These are phyloP conservation scores for Macrostomum lignano DNA, from an alignment of 1,140 invertebrate species.

Conservation along the genomic window DNA sequence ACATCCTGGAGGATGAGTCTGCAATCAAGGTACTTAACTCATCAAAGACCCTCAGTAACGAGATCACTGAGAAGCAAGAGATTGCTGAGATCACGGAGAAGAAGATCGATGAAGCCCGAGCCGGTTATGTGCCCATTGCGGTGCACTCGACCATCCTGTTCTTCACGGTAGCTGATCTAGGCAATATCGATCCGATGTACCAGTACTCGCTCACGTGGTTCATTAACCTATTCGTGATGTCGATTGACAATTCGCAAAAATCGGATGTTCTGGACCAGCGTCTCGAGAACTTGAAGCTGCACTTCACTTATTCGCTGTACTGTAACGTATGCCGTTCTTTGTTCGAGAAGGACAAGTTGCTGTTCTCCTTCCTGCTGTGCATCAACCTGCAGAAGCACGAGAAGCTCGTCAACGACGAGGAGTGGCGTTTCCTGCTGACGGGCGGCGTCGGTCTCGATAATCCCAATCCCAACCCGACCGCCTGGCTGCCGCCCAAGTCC, in stretches of 20 bases:
- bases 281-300: constrained; percentile 40
- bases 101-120: constrained; percentile 32
- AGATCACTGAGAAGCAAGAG: constrained; percentile 35
- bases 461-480: constrained; percentile 36
- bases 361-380: constrained; percentile 57
- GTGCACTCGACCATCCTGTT: constrained; percentile 27
- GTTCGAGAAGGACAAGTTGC: constrained; percentile 68
- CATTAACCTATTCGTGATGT: constrained; percentile 52
- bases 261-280: constrained; percentile 44
- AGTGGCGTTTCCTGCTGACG: constrained; percentile 63
- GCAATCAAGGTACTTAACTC: constrained; percentile 68
- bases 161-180: constrained; percentile 28
- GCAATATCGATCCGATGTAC: constrained; percentile 31
- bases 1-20: constrained; percentile 79
- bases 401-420: constrained; percentile 35
- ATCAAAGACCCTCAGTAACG: constrained; percentile 42
- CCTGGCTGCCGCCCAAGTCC: constrained; percentile 42
- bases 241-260: constrained; percentile 67
- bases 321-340: constrained; percentile 65
- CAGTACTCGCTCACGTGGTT: constrained; percentile 82
- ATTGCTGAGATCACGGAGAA: constrained; percentile 51
- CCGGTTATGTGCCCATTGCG: constrained; percentile 24
- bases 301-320: constrained; percentile 68
- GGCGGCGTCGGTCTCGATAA: constrained; percentile 53
- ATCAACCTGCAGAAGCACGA: constrained; percentile 48